Base-by-base conservation (phyloP, 2,888 invertebrate genomes). In the Trachelus stipa region DNA sequence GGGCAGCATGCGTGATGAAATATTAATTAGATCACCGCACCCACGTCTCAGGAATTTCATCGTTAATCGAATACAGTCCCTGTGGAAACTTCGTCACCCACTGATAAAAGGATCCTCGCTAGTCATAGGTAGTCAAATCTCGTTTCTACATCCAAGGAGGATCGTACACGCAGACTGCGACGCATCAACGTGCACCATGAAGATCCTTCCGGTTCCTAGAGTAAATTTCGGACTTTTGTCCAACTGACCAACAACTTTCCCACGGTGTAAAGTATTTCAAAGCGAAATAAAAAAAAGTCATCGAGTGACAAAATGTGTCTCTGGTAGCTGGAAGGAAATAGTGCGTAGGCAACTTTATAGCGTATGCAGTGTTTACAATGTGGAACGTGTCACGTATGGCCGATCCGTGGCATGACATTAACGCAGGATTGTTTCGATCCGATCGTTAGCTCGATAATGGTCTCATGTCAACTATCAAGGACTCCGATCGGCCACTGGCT, bases 1-100 rank as follows among this genome's bases (percentile, higher is more conserved):
- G 9, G 33, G 12, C 23, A 71, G 4, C 71, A 12, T 71, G 33
- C 31, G 31, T 33, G 12, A 71, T 71, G 71, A 71, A 71, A 71
- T 71, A 71, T 71, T 71, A 71, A 71, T 71, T 71, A 34, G 71
- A 71, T 71, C 31, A 71, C 71, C 33, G 71, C 71, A 71, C 34
- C 56, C 34, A 71, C 33, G 23, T 33, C 31, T 71, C 31, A 71
- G 71, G 31, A 71, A 71, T 71, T 34, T 31, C 12, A 11, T 9
- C 69, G 69, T 69, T 33, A 33, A 31, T 33, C 69, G 31, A 34
- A 71, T 71, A 71, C 31, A 71, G 71, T 71, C 71, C 71, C 31
- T 6, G 11, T 31, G 71, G 9, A 71, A 71, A 31, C 3, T 30
- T 31, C 23, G 12, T 6, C 71, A 34, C 12, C 33, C 12, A 31